Percentiles rank a stretch among this genome's conserved stretches.
phyloP scores from a whole-genome alignment of 2,888 invertebrate species.

The Oxytorus armatus region DNA sequence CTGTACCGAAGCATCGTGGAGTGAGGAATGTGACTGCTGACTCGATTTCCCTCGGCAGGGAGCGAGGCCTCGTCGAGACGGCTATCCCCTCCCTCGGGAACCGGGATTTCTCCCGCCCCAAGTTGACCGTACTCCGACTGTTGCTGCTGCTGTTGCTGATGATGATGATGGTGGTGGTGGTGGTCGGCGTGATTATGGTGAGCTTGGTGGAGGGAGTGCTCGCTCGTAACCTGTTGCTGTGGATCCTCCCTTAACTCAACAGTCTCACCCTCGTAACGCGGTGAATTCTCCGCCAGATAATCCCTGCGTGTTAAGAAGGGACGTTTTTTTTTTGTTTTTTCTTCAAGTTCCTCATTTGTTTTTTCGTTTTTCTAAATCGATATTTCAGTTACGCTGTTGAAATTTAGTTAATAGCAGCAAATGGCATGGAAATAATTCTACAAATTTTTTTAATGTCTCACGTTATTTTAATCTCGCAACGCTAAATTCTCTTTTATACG shows the following conservation, averaged over 20 bases:
- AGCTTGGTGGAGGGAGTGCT: constrained; percentile 50
- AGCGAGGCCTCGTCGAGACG: constrained; percentile 77
- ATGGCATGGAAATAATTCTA: no score
- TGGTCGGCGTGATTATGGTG: constrained; percentile 64
- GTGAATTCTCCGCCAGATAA: constrained; percentile 67
- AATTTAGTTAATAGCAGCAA: neutral
- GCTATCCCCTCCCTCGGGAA: constrained; percentile 82
- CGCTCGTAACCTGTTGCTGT: constrained; percentile 64
- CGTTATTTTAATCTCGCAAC: no score
- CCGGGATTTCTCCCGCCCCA: constrained; percentile 79
- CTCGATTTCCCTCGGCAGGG: constrained; percentile 79
- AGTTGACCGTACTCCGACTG: constrained; percentile 73
- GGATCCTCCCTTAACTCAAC: constrained; percentile 71
- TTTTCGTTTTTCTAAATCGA: no score
- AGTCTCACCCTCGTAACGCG: constrained; percentile 66
- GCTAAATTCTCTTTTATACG: no score
- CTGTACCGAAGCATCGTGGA: constrained; percentile 83
- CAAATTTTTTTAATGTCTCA: no score
- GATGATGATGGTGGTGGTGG: constrained; percentile 61
- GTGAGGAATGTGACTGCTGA: constrained; percentile 82
- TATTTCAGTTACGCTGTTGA: neutral
- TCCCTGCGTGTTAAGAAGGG: constrained; percentile 52
- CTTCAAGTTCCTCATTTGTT: neutral
- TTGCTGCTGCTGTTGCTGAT: constrained; percentile 64
- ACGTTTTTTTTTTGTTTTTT: neutral